Conservation (phyloP, 2,888 invertebrate species). For the Agapostemon virescens region DNA sequence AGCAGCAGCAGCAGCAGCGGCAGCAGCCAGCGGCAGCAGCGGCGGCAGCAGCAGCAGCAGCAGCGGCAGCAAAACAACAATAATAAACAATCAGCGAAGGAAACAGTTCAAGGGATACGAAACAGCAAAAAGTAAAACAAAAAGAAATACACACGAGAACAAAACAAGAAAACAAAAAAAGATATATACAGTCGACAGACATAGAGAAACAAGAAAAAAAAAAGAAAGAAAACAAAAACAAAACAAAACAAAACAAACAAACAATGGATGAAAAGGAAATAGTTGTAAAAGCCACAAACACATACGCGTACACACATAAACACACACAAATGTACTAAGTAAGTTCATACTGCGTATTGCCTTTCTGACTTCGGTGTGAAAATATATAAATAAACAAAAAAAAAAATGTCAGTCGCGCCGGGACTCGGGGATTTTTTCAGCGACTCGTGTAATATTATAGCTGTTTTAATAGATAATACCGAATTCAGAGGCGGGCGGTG, state of each 20-base stretch:
- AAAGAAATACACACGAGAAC: conserved; percentile 26
- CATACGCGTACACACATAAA: conserved; percentile 71
- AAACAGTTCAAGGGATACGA: neutral
- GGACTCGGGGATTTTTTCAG: conserved; percentile 67
- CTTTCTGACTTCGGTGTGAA: conserved; percentile 81
- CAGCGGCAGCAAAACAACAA: conserved; percentile 4
- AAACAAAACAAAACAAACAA: conserved; percentile 28
- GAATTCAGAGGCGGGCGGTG: neutral
- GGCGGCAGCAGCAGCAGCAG: conserved; percentile 14
- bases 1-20: conserved; percentile 20
- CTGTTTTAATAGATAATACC: conserved; percentile 45
- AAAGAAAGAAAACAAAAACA: no score
- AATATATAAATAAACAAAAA: conserved; percentile 72
- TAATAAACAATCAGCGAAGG: conserved; percentile 6
- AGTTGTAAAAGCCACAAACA: conserved; percentile 71
- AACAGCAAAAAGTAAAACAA: neutral
- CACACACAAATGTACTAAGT: conserved; percentile 78
- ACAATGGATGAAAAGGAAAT: conserved; percentile 50
- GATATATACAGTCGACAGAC: conserved; percentile 21
- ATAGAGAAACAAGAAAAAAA: conserved; percentile 47
- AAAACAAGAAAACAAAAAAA: conserved; percentile 5
- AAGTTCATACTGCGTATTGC: conserved; percentile 81
- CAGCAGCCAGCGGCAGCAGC: conserved; percentile 12
- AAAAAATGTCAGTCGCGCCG: conserved; percentile 75
- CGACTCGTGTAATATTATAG: conserved; percentile 46